Evolutionary conservation across 2,888 invertebrate species (phyloP), one percentile per base, ranked within the genome.

Genomic region (Oxytorus armatus): DNA sequence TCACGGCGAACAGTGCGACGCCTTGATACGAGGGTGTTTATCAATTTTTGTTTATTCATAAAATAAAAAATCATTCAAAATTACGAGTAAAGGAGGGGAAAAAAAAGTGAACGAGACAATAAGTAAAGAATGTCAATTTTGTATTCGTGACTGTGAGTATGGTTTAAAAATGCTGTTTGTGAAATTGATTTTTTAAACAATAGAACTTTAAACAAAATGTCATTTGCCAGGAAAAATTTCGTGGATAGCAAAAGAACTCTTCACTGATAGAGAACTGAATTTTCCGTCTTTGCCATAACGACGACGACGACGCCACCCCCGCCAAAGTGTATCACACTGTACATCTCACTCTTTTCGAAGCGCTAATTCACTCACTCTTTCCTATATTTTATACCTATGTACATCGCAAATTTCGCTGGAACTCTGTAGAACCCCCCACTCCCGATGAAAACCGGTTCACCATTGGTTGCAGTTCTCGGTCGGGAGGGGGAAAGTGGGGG

Each of bases 361-460:
- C 72, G 72, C 61, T 49, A 51, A 72, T 61, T 72, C 49, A 51
- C 61, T 61, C 49, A 36, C 18, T 57, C 29, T 29, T 51, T 23
- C n/a, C 14, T 39, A 23, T 11, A 23, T 53, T 1, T 8, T 49
- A 3, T 63, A 33, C 25, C 10, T 44, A 16, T 72, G 25, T 61
- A 25, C 8, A 39, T 72, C 66, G 65, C 69, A 72, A 79, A 74
- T 77, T 77, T 82, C 79, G 72, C 77, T 76, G 63, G 80, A 79
- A 68, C 77, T 82, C 55, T 65, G 77, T 59, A 36, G 53, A 79
- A 65, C n/a, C 79, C 59, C 36, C 70, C 83, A 82, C 83, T n/a
- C 72, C 83, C 82, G 76, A 70, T 83, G 76, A 75, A 77, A 59
- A 66, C 65, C 59, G 65, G 36, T 72, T 79, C 39, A 33, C 47